Percentiles rank a stretch among this genome's conserved stretches.
These are phyloP conservation scores for Gavia stellata DNA, from an alignment of 2,113 vertebrate species.

Conservation along the genomic window DNA sequence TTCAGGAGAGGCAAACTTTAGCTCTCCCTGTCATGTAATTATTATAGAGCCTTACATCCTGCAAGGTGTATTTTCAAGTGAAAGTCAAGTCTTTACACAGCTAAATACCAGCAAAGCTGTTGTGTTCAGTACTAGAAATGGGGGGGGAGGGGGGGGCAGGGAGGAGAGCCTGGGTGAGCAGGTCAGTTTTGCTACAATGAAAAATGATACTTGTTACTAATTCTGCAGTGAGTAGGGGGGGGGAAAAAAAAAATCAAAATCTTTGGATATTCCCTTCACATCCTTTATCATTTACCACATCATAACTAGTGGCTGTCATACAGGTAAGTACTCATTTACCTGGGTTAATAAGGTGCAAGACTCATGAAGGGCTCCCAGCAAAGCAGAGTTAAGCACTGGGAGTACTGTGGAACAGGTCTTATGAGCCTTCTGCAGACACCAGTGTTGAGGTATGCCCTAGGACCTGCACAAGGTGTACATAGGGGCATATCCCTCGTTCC, in stretches of 20 bases:
- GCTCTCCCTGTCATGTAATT: not conserved
- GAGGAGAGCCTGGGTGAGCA: not conserved
- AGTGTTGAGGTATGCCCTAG: not conserved
- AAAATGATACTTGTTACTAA: not conserved
- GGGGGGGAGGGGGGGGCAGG: too few relatives aligned
- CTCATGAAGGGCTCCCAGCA: not conserved
- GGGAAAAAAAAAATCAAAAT: not conserved
- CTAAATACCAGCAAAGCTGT: not conserved
- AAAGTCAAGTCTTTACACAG: not conserved
- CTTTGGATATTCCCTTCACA: not conserved
- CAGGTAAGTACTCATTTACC: not conserved
- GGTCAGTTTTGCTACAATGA: not conserved
- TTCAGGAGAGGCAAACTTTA: not conserved
- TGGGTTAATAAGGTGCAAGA: not conserved
- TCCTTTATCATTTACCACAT: not conserved
- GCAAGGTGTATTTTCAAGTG: not conserved
- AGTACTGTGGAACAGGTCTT: not conserved
- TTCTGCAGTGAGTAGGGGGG: not conserved
- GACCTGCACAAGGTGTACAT: not conserved
- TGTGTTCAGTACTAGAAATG: not conserved
- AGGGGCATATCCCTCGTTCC: not conserved
- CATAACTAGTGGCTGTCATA: not conserved
- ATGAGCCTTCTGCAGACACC: not conserved
- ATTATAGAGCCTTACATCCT: not conserved
- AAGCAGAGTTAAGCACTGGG: not conserved